These are phyloP conservation scores for Hassar affinis DNA, from an alignment of 2,113 vertebrate species.

Conservation along the genomic window DNA sequence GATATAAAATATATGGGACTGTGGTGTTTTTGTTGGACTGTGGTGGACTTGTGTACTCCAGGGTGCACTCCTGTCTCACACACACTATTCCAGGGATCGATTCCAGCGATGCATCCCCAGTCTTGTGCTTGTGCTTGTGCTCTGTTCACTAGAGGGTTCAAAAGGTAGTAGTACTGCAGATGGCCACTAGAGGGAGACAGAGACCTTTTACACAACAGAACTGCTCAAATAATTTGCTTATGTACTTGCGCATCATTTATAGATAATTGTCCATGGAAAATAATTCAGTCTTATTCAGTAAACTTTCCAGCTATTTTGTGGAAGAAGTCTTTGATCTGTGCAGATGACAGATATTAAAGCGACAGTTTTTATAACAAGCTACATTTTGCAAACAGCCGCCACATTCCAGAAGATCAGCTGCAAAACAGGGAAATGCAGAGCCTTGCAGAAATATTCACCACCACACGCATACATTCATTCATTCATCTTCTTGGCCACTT, in stretches of 20 bases:
- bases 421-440: not conserved
- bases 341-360: constrained; percentile 24
- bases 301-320: constrained; percentile 49
- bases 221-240: not conserved
- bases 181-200: not conserved
- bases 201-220: not conserved
- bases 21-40: not conserved
- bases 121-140: not conserved
- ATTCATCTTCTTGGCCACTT: too few relatives aligned
- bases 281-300: too few relatives aligned
- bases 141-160: not conserved
- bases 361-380: constrained; percentile 38
- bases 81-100: not conserved
- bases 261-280: not conserved
- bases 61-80: not conserved
- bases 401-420: not conserved
- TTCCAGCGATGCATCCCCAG: too few relatives aligned
- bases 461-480: too few relatives aligned
- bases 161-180: not conserved
- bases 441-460: not conserved
- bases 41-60: not conserved
- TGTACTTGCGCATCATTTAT: not conserved
- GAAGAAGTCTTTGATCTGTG: constrained; percentile 50
- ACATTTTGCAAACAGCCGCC: not conserved
- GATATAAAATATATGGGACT: not conserved